Conservation (phyloP, 2,113 vertebrate species). For the Montifringilla adamsi region DNA sequence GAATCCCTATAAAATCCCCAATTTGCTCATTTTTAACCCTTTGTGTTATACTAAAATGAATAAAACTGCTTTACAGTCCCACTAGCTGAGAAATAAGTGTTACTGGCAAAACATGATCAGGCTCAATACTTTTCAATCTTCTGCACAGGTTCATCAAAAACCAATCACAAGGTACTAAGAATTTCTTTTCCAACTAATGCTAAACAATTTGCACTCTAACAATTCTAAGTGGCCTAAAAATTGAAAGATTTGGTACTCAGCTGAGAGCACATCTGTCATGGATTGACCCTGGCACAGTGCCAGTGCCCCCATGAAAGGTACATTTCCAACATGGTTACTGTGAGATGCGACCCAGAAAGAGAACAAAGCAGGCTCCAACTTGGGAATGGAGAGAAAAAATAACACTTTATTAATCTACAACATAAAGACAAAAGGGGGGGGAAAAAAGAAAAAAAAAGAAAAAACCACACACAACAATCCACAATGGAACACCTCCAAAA, state of each 20-base stretch:
- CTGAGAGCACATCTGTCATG: not conserved
- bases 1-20: not conserved
- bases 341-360: too few relatives aligned
- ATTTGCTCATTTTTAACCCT: not conserved
- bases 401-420: too few relatives aligned
- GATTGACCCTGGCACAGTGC: too few relatives aligned
- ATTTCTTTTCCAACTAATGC: not conserved
- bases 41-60: not conserved
- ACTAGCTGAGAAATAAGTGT: not conserved
- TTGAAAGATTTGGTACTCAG: not conserved
- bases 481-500: too few relatives aligned
- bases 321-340: too few relatives aligned
- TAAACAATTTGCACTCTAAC: not conserved
- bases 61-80: not conserved
- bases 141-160: not conserved
- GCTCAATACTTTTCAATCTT: not conserved
- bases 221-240: constrained; percentile 2
- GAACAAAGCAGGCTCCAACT: too few relatives aligned
- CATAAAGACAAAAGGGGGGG: too few relatives aligned
- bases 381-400: too few relatives aligned
- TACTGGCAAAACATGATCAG: not conserved
- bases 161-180: not conserved
- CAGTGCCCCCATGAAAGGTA: too few relatives aligned
- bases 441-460: too few relatives aligned
- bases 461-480: too few relatives aligned